These are phyloP conservation scores for Sisor rabdophorus DNA, from an alignment of 2,113 vertebrate genomes.

Conservation along the genomic window DNA sequence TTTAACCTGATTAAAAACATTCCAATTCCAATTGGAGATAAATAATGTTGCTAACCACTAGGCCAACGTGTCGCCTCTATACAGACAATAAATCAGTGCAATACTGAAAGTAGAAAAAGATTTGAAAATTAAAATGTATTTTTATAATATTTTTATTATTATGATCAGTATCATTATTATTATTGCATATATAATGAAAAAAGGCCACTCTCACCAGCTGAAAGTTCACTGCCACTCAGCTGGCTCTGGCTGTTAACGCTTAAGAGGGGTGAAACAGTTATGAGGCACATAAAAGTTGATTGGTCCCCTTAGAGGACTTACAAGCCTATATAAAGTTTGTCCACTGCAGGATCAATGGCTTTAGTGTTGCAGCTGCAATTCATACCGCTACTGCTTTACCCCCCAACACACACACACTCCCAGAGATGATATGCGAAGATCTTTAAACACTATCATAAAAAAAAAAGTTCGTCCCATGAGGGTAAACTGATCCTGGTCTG, in stretches of 20 bases:
- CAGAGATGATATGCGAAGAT: constrained; percentile 58
- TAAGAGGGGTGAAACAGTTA: constrained; percentile 69
- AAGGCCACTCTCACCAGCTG: constrained; percentile 51
- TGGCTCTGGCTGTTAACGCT: constrained; percentile 69
- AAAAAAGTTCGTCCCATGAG: neutral
- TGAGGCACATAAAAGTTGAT: constrained; percentile 70
- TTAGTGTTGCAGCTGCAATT: constrained; percentile 63
- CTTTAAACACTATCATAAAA: constrained; percentile 52
- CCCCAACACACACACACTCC: constrained; percentile 35
- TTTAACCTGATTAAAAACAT: no score
- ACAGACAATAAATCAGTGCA: no score
- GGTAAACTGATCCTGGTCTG: constrained; percentile 10
- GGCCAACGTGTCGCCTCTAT: no score
- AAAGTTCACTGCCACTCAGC: constrained; percentile 58
- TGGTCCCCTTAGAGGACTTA: constrained; percentile 68
- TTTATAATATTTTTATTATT: constrained; percentile 12
- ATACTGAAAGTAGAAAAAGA: constrained; percentile 27
- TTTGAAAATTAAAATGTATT: constrained; percentile 8
- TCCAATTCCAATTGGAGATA: no score
- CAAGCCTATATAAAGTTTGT: constrained; percentile 68
- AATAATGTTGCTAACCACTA: no score
- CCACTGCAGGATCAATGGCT: constrained; percentile 62
- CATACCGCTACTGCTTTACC: constrained; percentile 57
- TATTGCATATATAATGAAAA: constrained; percentile 57
- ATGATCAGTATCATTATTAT: constrained; percentile 44